A percentile compares a stretch with the other conserved stretches of the same genome.
These are phyloP conservation scores for Drosophila repleta DNA, from an alignment of 1,140 invertebrate genomes.

Conservation along the genomic window DNA sequence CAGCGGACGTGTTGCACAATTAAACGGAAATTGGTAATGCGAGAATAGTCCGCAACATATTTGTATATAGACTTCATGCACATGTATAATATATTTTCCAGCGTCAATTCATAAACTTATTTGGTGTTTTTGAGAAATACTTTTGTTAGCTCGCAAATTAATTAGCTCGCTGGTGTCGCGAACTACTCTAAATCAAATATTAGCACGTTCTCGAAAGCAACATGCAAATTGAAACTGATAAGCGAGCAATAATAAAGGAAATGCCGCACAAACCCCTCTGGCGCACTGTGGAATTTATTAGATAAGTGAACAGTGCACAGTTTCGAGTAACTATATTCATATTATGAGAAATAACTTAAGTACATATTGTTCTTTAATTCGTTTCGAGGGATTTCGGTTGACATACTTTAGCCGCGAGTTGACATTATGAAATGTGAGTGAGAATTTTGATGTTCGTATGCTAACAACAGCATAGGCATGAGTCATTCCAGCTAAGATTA, in stretches of 20 bases:
- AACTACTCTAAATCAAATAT: constrained; percentile 29
- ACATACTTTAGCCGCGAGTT: constrained; percentile 5
- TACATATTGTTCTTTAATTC: constrained; percentile 6
- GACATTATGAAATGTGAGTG: constrained; percentile 14
- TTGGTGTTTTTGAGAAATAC: background rate
- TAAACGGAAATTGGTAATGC: constrained; percentile 24
- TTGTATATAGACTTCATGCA: background rate
- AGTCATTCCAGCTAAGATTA: constrained; percentile 1
- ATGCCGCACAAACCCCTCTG: constrained; percentile 3
- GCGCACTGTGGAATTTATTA: constrained; percentile 10
- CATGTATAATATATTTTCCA: background rate
- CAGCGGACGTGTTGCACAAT: constrained; percentile 4
- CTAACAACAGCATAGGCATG: constrained; percentile 11
- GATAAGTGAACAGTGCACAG: constrained; percentile 30
- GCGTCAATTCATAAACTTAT: background rate
- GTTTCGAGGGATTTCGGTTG: constrained; percentile 6
- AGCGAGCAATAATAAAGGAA: constrained; percentile 16
- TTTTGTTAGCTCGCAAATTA: constrained; percentile 9
- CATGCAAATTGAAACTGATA: constrained; percentile 44
- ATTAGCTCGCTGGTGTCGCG: constrained; percentile 24
- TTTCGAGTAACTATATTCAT: constrained; percentile 4
- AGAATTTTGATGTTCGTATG: constrained; percentile 21
- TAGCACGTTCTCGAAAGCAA: constrained; percentile 19
- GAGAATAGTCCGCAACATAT: background rate
- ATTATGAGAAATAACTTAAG: constrained; percentile 9